These are phyloP conservation scores for Gopherus flavomarginatus DNA, from an alignment of 2,113 vertebrate genomes.

Conservation along the genomic window DNA sequence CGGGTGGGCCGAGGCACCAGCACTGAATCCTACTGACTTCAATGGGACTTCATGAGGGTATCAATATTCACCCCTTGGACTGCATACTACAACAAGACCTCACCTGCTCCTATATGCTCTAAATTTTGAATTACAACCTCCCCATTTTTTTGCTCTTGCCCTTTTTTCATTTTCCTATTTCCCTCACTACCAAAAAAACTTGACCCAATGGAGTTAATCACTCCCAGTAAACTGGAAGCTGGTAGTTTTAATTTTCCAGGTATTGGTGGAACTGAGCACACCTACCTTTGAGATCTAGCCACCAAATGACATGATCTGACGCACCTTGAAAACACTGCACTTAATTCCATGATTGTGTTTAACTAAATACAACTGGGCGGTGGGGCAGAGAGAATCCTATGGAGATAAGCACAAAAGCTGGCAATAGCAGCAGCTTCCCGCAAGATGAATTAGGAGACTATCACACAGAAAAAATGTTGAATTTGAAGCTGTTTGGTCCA, in stretches of 20 bases:
- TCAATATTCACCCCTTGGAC: not conserved
- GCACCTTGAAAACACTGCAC: not conserved
- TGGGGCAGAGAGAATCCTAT: fast-evolving
- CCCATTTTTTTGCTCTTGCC: not conserved
- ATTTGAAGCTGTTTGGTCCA: constrained; percentile 12
- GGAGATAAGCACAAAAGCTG: not conserved
- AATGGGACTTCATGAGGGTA: not conserved
- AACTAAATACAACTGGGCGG: not conserved
- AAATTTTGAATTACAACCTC: not conserved
- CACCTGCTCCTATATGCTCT: not conserved
- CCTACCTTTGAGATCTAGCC: not conserved
- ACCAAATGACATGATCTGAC: not conserved
- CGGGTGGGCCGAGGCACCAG: not conserved
- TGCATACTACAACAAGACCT: not conserved
- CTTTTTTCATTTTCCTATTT: constrained; percentile 2
- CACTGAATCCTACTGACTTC: not conserved
- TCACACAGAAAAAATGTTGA: not conserved
- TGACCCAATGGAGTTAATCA: not conserved
- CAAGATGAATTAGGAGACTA: constrained; percentile 3
- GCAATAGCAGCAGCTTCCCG: not conserved
- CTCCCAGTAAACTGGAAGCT: not conserved
- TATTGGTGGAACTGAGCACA: not conserved
- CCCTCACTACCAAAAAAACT: not conserved
- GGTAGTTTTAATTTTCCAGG: not conserved
- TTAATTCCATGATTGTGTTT: not conserved